These are phyloP conservation scores for Okapia johnstoni DNA, from an alignment of 2,113 vertebrate species.

Conservation along the genomic window DNA sequence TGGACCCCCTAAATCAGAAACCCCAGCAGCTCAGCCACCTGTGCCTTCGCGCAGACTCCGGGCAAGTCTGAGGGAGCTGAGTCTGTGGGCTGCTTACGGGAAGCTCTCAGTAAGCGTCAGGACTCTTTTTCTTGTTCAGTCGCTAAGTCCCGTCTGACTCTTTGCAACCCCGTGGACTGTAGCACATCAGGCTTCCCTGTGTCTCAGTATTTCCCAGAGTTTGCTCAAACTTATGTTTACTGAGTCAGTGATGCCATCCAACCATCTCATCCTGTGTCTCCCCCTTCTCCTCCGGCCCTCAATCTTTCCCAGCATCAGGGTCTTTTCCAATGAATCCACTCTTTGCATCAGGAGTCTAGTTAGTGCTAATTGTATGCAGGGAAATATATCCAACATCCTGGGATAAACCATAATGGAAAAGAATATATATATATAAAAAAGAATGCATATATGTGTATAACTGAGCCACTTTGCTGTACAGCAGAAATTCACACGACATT, in stretches of 20 bases:
- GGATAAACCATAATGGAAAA: background rate
- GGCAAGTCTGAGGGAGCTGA: background rate
- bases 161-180: background rate
- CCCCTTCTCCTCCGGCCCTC: background rate
- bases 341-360: background rate
- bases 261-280: background rate
- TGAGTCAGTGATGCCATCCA: accelerated
- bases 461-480: background rate
- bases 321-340: accelerated
- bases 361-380: accelerated
- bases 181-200: background rate
- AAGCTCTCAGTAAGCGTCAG: no score
- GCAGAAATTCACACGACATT: background rate
- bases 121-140: background rate
- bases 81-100: background rate
- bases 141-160: background rate
- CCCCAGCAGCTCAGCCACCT: background rate
- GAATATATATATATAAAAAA: background rate
- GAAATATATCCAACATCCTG: background rate
- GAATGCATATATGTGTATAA: background rate
- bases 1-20: background rate
- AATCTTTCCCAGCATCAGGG: background rate
- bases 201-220: background rate
- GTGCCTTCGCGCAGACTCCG: background rate
- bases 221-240: background rate